Base-by-base conservation (phyloP, 92 coral and sea anemone genomes). In the Epizoanthus scotinus region DNA sequence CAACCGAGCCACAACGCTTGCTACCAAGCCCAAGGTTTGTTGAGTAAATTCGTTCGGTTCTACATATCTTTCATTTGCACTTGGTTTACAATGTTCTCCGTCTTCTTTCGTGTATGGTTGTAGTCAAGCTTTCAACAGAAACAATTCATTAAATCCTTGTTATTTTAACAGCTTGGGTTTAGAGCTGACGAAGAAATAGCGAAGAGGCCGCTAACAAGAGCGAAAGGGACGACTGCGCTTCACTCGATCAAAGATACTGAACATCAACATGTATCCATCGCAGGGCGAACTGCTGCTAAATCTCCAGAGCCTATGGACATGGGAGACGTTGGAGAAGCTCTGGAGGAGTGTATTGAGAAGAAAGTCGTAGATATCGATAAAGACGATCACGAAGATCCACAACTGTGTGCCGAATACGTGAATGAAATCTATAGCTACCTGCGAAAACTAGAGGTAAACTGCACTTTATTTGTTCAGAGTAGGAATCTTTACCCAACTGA, bases 401-500 rank as follows among this genome's bases (percentile, higher is more conserved):
- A 95, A 67, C 83, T 95, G 21, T 95, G 99, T 79, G 86, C 99
- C 1, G 99, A 95, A 73, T 95, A 95, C 74, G 99, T 85, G 52
- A 94, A 91, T 31, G 99, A 95, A 34, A 93, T 95, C 57, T 91
- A 89, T 82, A 89, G 71, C 27, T 95, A 90, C 77, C 69, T 93
- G 84, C 87, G 91, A 83, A 87, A 88, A 83, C 82, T 93, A 62
- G 99, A 95, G 92, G 95, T 91, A 63, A 64, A 73, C 29, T 12
- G n/a, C 17, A 10, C 10, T 19, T 25, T 27, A 18, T 9, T 26
- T 12, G 19, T 59, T 14, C 14, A 52, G 52, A 2, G 1, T 44
- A 1, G 12, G 52, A 34, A 8, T 9, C 10, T 1, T 42, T 42
- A 6, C 49, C 9, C 0, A 7, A 44, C 52, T 44, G 52, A 34